phyloP scores from a whole-genome alignment of 2,797 vertebrate genomes.

The Geotrypetes seraphini region DNA sequence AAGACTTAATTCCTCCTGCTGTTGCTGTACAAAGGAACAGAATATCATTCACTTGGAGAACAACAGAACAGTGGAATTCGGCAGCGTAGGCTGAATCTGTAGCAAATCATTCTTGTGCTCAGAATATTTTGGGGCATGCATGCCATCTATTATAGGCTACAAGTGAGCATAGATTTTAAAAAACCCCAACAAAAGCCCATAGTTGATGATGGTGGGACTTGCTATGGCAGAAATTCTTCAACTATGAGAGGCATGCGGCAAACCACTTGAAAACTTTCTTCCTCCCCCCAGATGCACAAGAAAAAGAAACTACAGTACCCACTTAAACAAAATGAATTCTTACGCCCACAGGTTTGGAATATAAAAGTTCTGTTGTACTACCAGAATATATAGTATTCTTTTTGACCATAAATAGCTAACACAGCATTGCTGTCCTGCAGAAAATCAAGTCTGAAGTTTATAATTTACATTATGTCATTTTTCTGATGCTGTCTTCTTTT shows the following conservation, averaged over 20 bases:
- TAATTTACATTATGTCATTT: background rate
- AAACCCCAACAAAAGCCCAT: constrained; percentile 70
- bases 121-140: constrained; percentile 22
- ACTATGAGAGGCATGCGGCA: constrained; percentile 72
- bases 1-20: too few species aligned
- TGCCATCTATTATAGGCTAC: constrained; percentile 23
- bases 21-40: too few species aligned
- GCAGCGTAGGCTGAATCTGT: constrained; percentile 57
- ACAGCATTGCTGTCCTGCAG: constrained; percentile 14
- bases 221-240: constrained; percentile 77
- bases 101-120: constrained; percentile 38
- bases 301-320: too few species aligned
- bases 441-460: background rate
- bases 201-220: constrained; percentile 56
- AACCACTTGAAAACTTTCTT: constrained; percentile 55
- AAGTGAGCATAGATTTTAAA: constrained; percentile 19
- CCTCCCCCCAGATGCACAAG: constrained; percentile 17
- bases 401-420: constrained; percentile 26
- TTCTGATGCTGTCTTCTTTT: background rate
- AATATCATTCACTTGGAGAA: constrained; percentile 7
- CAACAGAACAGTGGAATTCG: constrained; percentile 67
- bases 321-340: constrained; percentile 42
- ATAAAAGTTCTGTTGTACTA: constrained; percentile 64
- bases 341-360: constrained; percentile 56
- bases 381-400: constrained; percentile 50